Evolutionary conservation across 2,797 vertebrate genomes (phyloP).

Genomic region (Pagetopsis macropterus): DNA sequence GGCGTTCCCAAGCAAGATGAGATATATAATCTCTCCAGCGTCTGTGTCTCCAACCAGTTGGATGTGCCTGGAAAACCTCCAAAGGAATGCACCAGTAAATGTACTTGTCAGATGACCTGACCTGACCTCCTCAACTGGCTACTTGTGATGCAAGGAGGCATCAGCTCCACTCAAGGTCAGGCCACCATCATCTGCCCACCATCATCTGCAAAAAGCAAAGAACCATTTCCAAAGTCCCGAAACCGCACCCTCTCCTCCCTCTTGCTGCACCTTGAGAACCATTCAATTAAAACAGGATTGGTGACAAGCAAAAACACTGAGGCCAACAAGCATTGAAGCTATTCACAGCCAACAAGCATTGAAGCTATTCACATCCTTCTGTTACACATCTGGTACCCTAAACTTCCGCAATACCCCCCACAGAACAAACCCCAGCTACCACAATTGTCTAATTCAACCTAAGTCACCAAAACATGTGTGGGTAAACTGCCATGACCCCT

Average conservation of each 20-base stretch:
- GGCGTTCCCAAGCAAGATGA: not conserved
- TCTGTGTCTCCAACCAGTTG: not conserved
- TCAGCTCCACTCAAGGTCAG: not conserved
- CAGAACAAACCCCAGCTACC: not conserved
- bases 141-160: not conserved
- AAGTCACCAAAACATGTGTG: not conserved
- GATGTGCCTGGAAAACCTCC: not conserved
- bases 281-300: not conserved
- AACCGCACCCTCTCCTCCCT: not conserved
- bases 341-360: not conserved
- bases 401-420: not conserved
- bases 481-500: not conserved
- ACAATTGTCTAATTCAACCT: too few relatives aligned
- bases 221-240: not conserved
- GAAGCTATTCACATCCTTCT: not conserved
- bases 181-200: conserved; percentile 11
- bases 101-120: not conserved
- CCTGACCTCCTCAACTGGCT: not conserved
- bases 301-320: not conserved
- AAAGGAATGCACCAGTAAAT: not conserved
- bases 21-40: not conserved
- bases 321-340: not conserved
- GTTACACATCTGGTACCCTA: not conserved
- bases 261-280: not conserved
- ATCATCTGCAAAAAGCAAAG: conserved; percentile 8